Evolutionary conservation across 2,888 invertebrate species (phyloP).

Genomic region (Pterobdella sp.): DNA sequence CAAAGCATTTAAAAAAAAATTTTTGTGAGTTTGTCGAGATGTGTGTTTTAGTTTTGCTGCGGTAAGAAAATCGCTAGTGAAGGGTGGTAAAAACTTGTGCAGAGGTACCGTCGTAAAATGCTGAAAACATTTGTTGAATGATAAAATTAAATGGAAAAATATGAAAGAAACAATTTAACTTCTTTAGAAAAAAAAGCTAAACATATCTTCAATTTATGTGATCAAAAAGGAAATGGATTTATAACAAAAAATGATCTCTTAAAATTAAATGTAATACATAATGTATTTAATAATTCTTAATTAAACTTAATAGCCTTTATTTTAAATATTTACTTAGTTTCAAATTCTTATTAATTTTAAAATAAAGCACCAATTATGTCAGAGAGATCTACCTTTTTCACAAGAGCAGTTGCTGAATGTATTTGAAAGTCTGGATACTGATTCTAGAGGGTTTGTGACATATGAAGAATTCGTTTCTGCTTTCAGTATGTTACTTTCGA

Average conservation of each 20-base stretch:
- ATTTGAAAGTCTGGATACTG: slow-evolving; percentile 13
- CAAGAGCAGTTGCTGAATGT: slow-evolving; percentile 19
- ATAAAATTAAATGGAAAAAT: neutral
- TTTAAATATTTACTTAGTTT: neutral
- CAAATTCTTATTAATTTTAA: neutral
- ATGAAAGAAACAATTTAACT: neutral
- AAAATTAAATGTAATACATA: neutral
- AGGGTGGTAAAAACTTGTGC: no score
- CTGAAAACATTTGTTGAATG: no score
- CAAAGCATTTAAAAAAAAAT: no score
- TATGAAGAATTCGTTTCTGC: slow-evolving; percentile 14
- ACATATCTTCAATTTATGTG: slow-evolving; percentile 18
- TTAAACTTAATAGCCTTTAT: neutral
- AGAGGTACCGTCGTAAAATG: no score
- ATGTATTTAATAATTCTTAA: neutral
- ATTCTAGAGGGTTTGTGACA: slow-evolving; percentile 12
- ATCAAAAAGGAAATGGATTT: slow-evolving; percentile 19
- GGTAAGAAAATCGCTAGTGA: no score
- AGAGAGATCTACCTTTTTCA: slow-evolving; percentile 19
- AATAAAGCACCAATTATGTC: neutral
- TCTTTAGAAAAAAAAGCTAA: slow-evolving; percentile 17
- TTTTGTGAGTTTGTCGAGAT: no score
- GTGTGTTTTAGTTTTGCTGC: no score
- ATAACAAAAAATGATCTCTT: slow-evolving; percentile 22
- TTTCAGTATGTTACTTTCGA: neutral